phyloP scores from a whole-genome alignment of 1,140 invertebrate genomes.

The Drosophila eugracilis region DNA sequence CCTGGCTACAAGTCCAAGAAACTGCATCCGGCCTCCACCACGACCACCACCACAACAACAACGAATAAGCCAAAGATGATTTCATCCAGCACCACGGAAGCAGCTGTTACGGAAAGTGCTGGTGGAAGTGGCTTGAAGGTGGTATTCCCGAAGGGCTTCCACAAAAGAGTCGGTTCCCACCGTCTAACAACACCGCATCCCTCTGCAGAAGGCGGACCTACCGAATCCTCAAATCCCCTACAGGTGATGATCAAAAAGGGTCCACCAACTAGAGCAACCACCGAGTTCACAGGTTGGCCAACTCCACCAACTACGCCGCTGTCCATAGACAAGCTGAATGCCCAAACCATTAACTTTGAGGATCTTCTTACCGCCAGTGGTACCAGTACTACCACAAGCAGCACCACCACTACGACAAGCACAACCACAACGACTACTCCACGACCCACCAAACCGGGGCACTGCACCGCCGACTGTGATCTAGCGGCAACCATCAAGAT shows the following conservation, averaged over 20 bases:
- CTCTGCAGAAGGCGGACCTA: constrained; percentile 44
- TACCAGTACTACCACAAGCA: constrained; percentile 85
- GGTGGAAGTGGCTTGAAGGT: constrained; percentile 87
- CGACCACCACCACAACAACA: constrained; percentile 57
- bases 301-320: constrained; percentile 93
- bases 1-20: constrained; percentile 86
- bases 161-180: constrained; percentile 87
- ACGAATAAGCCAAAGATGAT: constrained; percentile 51
- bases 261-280: constrained; percentile 93
- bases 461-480: constrained; percentile 92
- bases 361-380: constrained; percentile 64
- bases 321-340: constrained; percentile 92
- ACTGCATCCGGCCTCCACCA: constrained; percentile 54
- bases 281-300: constrained; percentile 95
- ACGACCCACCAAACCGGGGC: constrained; percentile 91
- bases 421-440: constrained; percentile 91
- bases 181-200: constrained; percentile 87
- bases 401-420: constrained; percentile 89
- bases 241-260: constrained; percentile 91
- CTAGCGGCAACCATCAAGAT: constrained; percentile 93
- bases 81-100: constrained; percentile 57
- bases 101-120: constrained; percentile 6
- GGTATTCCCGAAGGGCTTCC: constrained; percentile 92
- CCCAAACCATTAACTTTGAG: constrained; percentile 86
- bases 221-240: constrained; percentile 79